Evolutionary conservation across 1,140 invertebrate species (phyloP).

Genomic region (Atopsyche davidsoni): DNA sequence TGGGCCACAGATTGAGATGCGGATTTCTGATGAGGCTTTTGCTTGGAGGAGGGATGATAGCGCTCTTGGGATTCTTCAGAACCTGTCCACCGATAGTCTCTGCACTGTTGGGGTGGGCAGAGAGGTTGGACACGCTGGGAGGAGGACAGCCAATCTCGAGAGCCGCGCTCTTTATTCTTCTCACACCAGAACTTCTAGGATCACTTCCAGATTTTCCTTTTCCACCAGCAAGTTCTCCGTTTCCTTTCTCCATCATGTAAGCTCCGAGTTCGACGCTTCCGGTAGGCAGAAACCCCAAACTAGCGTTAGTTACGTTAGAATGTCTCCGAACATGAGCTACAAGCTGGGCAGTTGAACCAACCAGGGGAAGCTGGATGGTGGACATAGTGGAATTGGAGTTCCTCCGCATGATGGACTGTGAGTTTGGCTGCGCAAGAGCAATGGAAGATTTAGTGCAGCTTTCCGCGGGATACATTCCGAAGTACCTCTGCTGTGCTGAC

Average conservation of each 20-base stretch:
- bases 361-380: conserved; percentile 49
- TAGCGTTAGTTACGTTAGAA: conserved; percentile 57
- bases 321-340: conserved; percentile 51
- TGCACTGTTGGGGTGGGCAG: conserved; percentile 60
- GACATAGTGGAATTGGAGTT: conserved; percentile 56
- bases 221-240: conserved; percentile 33
- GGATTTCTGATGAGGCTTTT: conserved; percentile 59
- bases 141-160: conserved; percentile 60
- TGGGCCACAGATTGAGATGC: conserved; percentile 58
- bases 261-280: conserved; percentile 47
- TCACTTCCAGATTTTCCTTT: conserved; percentile 38
- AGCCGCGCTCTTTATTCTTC: conserved; percentile 60
- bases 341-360: conserved; percentile 44
- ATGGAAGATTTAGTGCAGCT: conserved; percentile 46
- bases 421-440: conserved; percentile 35
- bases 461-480: conserved; percentile 42
- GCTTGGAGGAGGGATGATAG: conserved; percentile 56
- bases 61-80: conserved; percentile 54
- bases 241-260: conserved; percentile 47
- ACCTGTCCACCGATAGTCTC: conserved; percentile 59
- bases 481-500: conserved; percentile 33
- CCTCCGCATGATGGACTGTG: conserved; percentile 45
- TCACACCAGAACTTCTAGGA: conserved; percentile 47
- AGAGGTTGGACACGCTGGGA: conserved; percentile 55
- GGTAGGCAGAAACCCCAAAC: conserved; percentile 42